Evolutionary conservation across 1,140 invertebrate genomes (phyloP), one percentile per base, ranked within the genome.

Genomic region (Calephelis nemesis): DNA sequence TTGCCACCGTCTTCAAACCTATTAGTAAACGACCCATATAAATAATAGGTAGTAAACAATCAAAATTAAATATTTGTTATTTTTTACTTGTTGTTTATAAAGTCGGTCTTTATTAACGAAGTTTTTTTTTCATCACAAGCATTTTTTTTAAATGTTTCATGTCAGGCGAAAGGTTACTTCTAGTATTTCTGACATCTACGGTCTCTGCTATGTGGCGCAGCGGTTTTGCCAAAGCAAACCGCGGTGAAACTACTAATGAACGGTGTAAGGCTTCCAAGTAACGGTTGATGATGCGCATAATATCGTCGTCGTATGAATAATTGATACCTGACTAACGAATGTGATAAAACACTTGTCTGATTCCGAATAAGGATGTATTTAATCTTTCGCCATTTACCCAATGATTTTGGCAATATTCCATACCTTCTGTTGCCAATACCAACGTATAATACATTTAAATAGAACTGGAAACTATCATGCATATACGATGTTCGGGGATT

Each of bases 221-320:
- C 86, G 86, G 85, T 90, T 90, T 88, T 88, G 88, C 88, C 86
- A 90, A 88, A 90, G 88, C 83, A 62, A 73, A 69, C 79, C 83
- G 84, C 86, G 84, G 75, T 72, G 74, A 78, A 85, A 90, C 81
- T 88, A 90, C 88, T 88, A 90, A 90, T 90, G 88, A 88, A 84
- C 76, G 74, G 70, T 78, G 78, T 84, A 80, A 86, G 86, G 76
- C 84, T 88, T 88, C 86, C 84, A 85, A 90, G 85, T 87, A 90
- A 88, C 85, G 84, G 85, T 83, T 68, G 73, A 19, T 76, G 79
- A 78, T 85, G 82, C 78, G 84, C 84, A 88, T 88, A 87, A 90
- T 83, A 86, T 77, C 74, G 71, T 66, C 77, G 69, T 71, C 75
- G 77, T 85, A 87, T 90, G 88, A 88, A 90, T 88, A 85, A 90